Evolutionary conservation across 2,888 invertebrate genomes (phyloP).

Genomic region (Dynastes grantii): DNA sequence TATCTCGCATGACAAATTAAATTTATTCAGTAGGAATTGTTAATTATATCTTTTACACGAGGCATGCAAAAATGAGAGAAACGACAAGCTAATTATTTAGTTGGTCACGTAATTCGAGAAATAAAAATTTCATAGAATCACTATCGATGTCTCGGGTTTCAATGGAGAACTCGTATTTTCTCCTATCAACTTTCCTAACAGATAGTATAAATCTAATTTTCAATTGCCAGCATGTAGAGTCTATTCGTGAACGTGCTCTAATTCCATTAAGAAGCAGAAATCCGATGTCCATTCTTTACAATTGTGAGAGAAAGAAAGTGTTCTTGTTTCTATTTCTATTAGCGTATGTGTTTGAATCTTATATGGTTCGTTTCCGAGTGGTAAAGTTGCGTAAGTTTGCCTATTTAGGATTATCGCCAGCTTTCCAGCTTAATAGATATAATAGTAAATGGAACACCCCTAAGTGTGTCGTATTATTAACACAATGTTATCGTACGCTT

Average conservation of each 20-base stretch:
- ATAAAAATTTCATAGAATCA: conserved; percentile 22
- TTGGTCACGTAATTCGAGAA: conserved; percentile 30
- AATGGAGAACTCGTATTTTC: conserved; percentile 25
- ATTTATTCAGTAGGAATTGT: not conserved
- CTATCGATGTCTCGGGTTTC: conserved; percentile 6
- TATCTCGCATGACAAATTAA: not conserved
- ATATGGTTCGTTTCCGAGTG: conserved; percentile 41
- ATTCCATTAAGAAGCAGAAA: conserved; percentile 34
- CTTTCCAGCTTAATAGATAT: conserved; percentile 19
- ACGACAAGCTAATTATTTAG: conserved; percentile 34
- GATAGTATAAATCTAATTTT: conserved; percentile 9
- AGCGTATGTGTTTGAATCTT: not conserved
- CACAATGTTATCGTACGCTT: conserved; percentile 42
- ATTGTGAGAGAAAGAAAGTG: conserved; percentile 43
- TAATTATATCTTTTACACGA: not conserved
- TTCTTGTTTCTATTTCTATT: not conserved
- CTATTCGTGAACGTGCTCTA: conserved; percentile 35
- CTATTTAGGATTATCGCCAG: conserved; percentile 34
- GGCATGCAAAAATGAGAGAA: not conserved
- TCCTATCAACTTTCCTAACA: conserved; percentile 34
- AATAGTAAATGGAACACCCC: conserved; percentile 44
- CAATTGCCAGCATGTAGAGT: conserved; percentile 2
- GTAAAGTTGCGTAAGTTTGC: conserved; percentile 30
- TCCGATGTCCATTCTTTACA: conserved; percentile 28
- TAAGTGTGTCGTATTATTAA: conserved; percentile 35